These are phyloP conservation scores for Pammene fasciana DNA, from an alignment of 2,888 invertebrate species.

Conservation along the genomic window DNA sequence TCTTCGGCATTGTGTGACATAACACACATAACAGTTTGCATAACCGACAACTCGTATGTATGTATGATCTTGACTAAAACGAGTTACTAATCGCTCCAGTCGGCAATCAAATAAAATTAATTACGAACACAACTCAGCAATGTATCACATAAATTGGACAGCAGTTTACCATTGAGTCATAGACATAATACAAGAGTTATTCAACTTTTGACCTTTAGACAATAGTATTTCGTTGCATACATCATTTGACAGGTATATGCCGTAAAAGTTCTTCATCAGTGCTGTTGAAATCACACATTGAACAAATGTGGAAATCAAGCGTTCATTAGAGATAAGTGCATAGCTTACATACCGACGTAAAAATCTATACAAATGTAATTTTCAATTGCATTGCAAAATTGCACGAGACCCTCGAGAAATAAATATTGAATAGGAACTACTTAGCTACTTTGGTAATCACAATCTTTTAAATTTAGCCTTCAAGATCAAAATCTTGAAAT, in stretches of 20 bases:
- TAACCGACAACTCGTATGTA: conserved; percentile 37
- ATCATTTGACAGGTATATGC: conserved; percentile 4
- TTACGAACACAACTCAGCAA: neutral
- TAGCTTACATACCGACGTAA: neutral
- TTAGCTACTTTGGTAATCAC: too few species aligned
- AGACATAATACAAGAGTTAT: conserved; percentile 3
- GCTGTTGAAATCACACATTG: neutral
- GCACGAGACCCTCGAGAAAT: too few species aligned
- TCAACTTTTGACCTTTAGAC: conserved; percentile 23
- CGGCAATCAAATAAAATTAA: conserved; percentile 21
- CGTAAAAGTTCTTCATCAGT: conserved; percentile 4
- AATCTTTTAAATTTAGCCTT: too few species aligned
- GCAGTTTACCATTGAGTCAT: conserved; percentile 4
- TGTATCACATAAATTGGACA: conserved; percentile 1
- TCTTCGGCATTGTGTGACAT: conserved; percentile 15
- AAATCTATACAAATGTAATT: neutral
- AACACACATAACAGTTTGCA: conserved; percentile 38
- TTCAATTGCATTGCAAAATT: neutral
- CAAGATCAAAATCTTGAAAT: too few species aligned
- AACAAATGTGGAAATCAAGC: conserved; percentile 8
- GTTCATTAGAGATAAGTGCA: neutral
- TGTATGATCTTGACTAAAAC: conserved; percentile 39
- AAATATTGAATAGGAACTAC: too few species aligned
- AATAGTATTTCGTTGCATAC: conserved; percentile 14
- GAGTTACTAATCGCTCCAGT: conserved; percentile 15